Evolutionary conservation across 2,113 vertebrate species (phyloP).

Genomic region (Urocynchramus pylzowi): DNA sequence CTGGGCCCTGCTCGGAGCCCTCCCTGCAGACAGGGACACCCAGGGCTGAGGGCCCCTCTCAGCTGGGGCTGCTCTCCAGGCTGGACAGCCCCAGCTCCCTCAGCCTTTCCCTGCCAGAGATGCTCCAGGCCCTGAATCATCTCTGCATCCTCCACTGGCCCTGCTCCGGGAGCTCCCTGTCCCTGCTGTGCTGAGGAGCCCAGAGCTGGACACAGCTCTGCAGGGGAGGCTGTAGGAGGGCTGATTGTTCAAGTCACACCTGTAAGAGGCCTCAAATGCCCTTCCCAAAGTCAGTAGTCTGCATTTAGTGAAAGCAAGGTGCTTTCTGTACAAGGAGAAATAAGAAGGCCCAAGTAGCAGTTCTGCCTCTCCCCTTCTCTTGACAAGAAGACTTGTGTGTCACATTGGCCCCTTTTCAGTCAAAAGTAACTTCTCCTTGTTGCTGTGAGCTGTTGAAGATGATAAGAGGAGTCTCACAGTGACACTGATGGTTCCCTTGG

Average conservation of each 20-base stretch:
- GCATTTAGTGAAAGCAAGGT: background rate
- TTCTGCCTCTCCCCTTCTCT: background rate
- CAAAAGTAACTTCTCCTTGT: background rate
- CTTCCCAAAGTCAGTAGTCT: background rate
- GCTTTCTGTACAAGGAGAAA: background rate
- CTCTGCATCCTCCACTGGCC: background rate
- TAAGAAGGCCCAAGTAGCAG: background rate
- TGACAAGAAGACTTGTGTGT: background rate
- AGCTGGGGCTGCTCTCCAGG: background rate
- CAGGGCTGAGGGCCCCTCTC: background rate
- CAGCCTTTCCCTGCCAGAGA: background rate
- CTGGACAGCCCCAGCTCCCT: background rate
- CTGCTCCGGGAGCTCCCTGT: background rate
- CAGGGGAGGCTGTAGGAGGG: fast-evolving
- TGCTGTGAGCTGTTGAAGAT: background rate
- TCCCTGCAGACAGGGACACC: background rate
- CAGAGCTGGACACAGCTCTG: background rate
- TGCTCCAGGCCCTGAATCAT: background rate
- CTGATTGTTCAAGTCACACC: background rate
- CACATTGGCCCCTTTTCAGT: background rate
- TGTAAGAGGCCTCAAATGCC: background rate
- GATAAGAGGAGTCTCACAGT: background rate
- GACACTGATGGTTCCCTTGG: background rate
- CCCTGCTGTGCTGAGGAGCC: background rate
- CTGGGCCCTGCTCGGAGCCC: background rate